phyloP scores from a whole-genome alignment of 2,888 invertebrate species.

The Euplagia quadripunctaria region DNA sequence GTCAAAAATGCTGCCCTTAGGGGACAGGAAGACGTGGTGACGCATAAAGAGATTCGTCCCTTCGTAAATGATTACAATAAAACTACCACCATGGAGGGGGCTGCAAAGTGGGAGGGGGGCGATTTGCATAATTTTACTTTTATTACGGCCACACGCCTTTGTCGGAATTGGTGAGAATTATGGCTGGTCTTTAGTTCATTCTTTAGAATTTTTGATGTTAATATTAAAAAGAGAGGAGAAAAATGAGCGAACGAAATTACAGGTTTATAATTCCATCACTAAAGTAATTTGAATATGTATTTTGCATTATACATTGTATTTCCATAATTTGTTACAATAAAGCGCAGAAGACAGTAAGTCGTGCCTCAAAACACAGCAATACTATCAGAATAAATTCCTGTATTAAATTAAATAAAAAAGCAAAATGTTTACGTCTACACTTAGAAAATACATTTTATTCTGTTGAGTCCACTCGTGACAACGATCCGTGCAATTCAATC shows the following conservation, averaged over 20 bases:
- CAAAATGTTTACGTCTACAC: too few relatives aligned
- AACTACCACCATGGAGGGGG: conserved; percentile 46
- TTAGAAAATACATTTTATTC: too few relatives aligned
- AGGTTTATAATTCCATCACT: background rate
- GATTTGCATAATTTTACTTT: conserved; percentile 56
- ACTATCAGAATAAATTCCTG: too few relatives aligned
- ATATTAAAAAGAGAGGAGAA: background rate
- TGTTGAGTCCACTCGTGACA: too few relatives aligned
- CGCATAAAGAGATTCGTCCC: conserved; percentile 64
- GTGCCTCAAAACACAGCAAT: too few relatives aligned
- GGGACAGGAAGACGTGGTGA: conserved; percentile 58
- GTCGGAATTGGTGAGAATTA: conserved; percentile 41
- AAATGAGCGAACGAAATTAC: background rate
- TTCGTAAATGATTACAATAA: conserved; percentile 54
- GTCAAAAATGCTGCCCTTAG: conserved; percentile 63
- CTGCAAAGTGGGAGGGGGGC: conserved; percentile 19
- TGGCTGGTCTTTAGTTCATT: conserved; percentile 25
- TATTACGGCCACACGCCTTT: conserved; percentile 48
- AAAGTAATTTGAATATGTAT: background rate
- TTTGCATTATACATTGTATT: background rate
- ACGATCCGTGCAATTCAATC: too few relatives aligned
- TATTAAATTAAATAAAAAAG: too few relatives aligned
- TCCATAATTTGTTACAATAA: too few relatives aligned
- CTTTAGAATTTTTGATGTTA: conserved; percentile 16
- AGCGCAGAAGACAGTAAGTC: too few relatives aligned